Conservation (phyloP, 2,797 vertebrate genomes). For the Peromyscus attwateri region DNA sequence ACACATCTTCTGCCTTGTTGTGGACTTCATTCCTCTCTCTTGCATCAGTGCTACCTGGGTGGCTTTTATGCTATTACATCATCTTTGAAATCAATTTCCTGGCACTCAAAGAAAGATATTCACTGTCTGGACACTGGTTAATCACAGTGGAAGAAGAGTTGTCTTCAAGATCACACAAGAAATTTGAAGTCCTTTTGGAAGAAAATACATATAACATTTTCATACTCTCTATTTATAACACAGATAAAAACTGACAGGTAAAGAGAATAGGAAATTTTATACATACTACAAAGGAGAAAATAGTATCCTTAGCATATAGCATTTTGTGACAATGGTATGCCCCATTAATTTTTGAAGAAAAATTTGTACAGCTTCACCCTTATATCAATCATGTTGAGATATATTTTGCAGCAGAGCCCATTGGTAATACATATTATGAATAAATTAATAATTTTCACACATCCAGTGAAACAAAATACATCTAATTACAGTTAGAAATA, state of each 20-base stretch:
- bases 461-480: not conserved
- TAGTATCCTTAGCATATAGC: not conserved
- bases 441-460: not conserved
- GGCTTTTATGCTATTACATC: rapidly evolving
- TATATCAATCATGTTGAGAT: not conserved
- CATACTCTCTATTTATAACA: not conserved
- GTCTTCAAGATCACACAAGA: not conserved
- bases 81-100: too few relatives aligned
- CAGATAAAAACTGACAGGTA: not conserved
- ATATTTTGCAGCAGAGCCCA: not conserved
- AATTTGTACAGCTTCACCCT: not conserved
- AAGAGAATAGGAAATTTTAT: not conserved
- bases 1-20: not conserved
- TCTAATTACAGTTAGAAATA: not conserved
- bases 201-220: not conserved
- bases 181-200: not conserved
- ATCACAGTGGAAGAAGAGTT: not conserved
- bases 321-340: not conserved
- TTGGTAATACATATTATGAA: not conserved
- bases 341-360: not conserved
- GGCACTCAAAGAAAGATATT: not conserved
- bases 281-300: not conserved
- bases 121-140: not conserved
- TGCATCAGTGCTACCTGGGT: too few relatives aligned
- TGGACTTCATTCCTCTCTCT: not conserved